phyloP scores from a whole-genome alignment of 2,797 vertebrate species.

The Capromys pilorides region DNA sequence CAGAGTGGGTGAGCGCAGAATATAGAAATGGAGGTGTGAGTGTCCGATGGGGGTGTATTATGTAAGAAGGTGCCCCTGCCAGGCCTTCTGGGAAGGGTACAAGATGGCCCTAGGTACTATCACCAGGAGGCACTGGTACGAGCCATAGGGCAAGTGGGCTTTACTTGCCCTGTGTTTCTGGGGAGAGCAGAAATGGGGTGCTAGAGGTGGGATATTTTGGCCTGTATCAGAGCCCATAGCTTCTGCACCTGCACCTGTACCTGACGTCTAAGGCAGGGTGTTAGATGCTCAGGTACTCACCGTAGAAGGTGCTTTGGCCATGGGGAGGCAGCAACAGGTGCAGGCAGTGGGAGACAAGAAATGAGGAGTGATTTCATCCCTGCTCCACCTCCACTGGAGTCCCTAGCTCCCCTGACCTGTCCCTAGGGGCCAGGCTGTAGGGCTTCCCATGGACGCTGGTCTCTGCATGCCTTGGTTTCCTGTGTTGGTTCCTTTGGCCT shows the following conservation, averaged over 20 bases:
- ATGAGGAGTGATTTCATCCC: fast-evolving
- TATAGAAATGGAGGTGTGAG: not conserved
- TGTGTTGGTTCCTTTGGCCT: not conserved
- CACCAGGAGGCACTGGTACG: too few species aligned
- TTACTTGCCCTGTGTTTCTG: not conserved
- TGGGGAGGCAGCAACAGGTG: not conserved
- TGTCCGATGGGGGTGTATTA: not conserved
- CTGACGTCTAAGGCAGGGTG: fast-evolving
- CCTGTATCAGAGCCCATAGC: not conserved
- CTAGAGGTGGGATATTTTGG: not conserved
- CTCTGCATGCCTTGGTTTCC: not conserved
- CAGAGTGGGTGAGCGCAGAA: not conserved
- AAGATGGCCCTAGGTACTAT: not conserved
- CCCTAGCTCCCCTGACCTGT: not conserved
- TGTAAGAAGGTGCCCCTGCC: not conserved
- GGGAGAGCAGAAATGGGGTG: not conserved
- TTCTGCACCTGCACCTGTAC: not conserved
- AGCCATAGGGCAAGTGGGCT: not conserved
- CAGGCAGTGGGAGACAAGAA: too few species aligned
- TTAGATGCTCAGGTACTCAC: not conserved
- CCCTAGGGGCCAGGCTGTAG: not conserved
- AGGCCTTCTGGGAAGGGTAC: not conserved
- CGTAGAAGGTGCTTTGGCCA: fast-evolving
- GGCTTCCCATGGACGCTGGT: not conserved
- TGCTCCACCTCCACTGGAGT: not conserved